Percentiles rank a stretch among this genome's conserved stretches.
Evolutionary conservation across 2,797 vertebrate genomes (phyloP).

Genomic region (Xerus rutilus): DNA sequence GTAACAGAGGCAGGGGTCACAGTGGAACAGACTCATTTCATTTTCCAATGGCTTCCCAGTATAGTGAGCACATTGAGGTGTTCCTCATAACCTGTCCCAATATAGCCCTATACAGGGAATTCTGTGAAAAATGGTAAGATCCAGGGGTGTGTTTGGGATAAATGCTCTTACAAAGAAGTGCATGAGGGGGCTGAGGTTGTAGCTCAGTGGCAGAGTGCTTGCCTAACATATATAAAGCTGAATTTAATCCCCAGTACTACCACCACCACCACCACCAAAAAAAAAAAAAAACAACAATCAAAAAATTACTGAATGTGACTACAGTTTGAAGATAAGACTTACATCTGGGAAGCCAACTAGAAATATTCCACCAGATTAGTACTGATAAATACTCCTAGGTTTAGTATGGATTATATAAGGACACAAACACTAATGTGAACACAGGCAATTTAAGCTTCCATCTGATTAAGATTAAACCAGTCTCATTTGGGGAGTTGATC

Average conservation of each 20-base stretch:
- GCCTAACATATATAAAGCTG: no score
- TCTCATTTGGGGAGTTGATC: background rate
- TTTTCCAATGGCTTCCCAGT: background rate
- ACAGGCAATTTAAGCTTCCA: background rate
- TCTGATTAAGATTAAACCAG: constrained; percentile 22
- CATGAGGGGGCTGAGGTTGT: background rate
- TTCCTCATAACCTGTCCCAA: background rate
- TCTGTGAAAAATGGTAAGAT: background rate
- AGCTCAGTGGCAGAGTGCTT: no score
- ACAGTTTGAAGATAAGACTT: background rate
- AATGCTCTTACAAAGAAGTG: background rate
- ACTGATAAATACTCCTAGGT: background rate
- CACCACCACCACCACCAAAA: no score
- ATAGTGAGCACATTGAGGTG: background rate
- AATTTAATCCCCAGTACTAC: no score
- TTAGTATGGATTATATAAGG: background rate
- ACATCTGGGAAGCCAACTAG: background rate
- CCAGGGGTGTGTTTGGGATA: background rate
- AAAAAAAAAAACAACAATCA: no score
- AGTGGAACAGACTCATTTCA: background rate
- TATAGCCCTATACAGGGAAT: background rate
- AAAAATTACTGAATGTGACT: background rate
- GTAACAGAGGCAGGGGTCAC: background rate
- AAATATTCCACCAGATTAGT: background rate
- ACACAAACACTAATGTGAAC: background rate